phyloP scores from a whole-genome alignment of 1,140 invertebrate genomes.

The Drosophila orena region DNA sequence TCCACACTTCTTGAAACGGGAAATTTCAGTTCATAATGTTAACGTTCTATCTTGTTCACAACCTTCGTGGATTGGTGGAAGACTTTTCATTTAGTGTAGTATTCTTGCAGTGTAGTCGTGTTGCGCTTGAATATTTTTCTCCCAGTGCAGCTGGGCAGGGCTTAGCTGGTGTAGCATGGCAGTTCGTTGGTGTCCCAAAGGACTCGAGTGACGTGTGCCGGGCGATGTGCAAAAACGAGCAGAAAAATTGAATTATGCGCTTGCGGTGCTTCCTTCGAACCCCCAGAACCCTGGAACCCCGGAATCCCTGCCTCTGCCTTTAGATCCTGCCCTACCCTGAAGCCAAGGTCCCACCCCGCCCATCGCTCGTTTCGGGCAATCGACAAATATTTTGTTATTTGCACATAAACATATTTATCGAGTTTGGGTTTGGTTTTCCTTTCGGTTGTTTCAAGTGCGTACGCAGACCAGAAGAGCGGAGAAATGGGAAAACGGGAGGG shows the following conservation, averaged over 20 bases:
- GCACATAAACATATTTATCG: conserved; percentile 83
- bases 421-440: conserved; percentile 60
- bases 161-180: conserved; percentile 21
- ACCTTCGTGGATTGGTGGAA: not conserved
- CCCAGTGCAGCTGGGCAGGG: conserved; percentile 9
- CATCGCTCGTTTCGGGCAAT: conserved; percentile 57
- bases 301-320: not conserved
- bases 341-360: conserved; percentile 14
- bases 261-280: conserved; percentile 70
- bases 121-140: not conserved
- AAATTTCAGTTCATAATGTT: no score
- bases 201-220: conserved; percentile 70
- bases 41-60: no score
- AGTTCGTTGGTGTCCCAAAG: conserved; percentile 58
- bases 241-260: conserved; percentile 85
- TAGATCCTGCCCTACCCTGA: conserved; percentile 26
- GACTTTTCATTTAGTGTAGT: not conserved
- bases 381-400: conserved; percentile 84
- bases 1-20: no score
- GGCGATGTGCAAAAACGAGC: conserved; percentile 81
- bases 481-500: not conserved
- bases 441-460: conserved; percentile 31
- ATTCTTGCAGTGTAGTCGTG: not conserved
- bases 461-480: not conserved
- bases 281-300: not conserved